Conservation (phyloP, 2,888 invertebrate genomes). For the Torymus tubicola region DNA sequence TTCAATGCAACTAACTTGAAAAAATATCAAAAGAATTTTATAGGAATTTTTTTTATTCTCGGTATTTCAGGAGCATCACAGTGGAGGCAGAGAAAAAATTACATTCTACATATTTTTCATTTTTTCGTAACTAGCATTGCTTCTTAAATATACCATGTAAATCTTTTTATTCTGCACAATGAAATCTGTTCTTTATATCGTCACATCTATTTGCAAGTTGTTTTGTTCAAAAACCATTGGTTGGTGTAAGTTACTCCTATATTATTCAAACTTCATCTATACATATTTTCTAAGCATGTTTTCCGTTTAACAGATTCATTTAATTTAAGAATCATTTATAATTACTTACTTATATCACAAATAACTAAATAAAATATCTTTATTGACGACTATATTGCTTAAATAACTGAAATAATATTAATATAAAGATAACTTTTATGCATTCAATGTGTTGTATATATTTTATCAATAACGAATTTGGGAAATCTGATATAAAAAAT, state of each 20-base stretch:
- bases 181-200: constrained; percentile 16
- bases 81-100: constrained; percentile 64
- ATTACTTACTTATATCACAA: constrained; percentile 8
- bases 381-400: too few relatives aligned
- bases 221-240: constrained; percentile 58
- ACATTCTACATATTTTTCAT: constrained; percentile 64
- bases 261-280: constrained; percentile 3
- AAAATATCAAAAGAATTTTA: neutral
- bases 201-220: constrained; percentile 43
- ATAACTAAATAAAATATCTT: too few relatives aligned
- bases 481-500: too few relatives aligned
- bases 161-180: constrained; percentile 23
- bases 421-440: too few relatives aligned
- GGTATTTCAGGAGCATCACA: constrained; percentile 64
- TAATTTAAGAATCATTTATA: constrained; percentile 1
- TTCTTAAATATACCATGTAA: constrained; percentile 28
- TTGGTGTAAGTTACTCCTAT: constrained; percentile 31
- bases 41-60: constrained; percentile 4
- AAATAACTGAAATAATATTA: too few relatives aligned
- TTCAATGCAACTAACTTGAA: constrained; percentile 19
- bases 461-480: too few relatives aligned
- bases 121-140: constrained; percentile 63
- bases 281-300: constrained; percentile 34
- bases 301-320: constrained; percentile 21
- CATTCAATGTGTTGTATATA: too few relatives aligned